phyloP scores from a whole-genome alignment of 2,888 invertebrate species.

The Scaptomyza flava region DNA sequence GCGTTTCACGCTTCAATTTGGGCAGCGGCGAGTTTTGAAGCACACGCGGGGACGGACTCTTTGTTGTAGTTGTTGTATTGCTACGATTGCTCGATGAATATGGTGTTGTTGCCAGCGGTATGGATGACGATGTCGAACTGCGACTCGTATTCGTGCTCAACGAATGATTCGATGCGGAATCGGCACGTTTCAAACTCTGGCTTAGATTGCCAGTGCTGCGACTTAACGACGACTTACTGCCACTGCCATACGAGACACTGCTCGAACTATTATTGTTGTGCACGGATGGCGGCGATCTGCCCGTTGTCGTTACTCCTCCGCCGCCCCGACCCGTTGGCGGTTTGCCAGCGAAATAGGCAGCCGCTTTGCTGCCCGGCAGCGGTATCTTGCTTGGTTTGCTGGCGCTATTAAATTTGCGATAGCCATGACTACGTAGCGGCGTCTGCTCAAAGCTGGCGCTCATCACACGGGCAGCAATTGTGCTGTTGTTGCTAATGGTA shows the following conservation, averaged over 20 bases:
- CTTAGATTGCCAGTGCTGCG: slow-evolving; percentile 83
- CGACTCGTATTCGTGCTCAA: slow-evolving; percentile 80
- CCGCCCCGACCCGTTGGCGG: slow-evolving; percentile 85
- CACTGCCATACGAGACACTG: slow-evolving; percentile 73
- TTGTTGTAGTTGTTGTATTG: slow-evolving; percentile 23
- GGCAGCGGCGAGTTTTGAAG: slow-evolving; percentile 83
- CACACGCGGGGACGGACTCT: slow-evolving; percentile 81
- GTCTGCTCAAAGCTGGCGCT: slow-evolving; percentile 79
- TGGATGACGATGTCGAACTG: slow-evolving; percentile 83
- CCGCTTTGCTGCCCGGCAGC: slow-evolving; percentile 86
- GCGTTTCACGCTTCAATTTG: slow-evolving; percentile 85
- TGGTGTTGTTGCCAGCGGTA: slow-evolving; percentile 82
- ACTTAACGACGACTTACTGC: slow-evolving; percentile 81
- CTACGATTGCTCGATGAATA: slow-evolving; percentile 74
- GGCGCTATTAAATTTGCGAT: slow-evolving; percentile 65
- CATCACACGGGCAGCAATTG: slow-evolving; percentile 70
- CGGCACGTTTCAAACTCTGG: slow-evolving; percentile 85
- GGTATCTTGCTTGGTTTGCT: slow-evolving; percentile 90
- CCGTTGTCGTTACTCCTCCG: slow-evolving; percentile 54
- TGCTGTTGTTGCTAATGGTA: slow-evolving; percentile 19
- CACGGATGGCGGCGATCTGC: slow-evolving; percentile 76
- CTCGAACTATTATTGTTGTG: slow-evolving; percentile 63
- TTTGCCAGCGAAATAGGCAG: slow-evolving; percentile 86
- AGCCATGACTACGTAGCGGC: slow-evolving; percentile 60
- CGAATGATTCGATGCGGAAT: slow-evolving; percentile 84